Evolutionary conservation across 35 echinoderm and acorn worm genomes (phyloP).

Genomic region (Heliocidaris erythrogramma): DNA sequence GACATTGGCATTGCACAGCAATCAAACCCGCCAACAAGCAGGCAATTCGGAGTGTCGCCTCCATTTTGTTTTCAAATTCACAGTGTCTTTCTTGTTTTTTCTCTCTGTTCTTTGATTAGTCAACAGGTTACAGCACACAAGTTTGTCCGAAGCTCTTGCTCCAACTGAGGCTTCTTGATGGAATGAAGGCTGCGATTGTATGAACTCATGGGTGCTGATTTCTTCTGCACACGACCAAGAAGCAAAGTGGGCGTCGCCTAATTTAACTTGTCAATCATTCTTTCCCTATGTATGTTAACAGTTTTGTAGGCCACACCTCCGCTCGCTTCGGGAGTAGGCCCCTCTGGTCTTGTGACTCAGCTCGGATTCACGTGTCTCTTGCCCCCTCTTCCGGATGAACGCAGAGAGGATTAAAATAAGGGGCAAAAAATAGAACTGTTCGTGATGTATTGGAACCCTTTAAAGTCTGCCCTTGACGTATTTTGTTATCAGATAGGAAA

Average conservation of each 20-base stretch:
- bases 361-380: background rate
- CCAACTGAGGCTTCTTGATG: background rate
- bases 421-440: background rate
- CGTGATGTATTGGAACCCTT: background rate
- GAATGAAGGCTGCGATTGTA: background rate
- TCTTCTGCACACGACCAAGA: slow-evolving; percentile 15
- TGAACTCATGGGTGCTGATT: background rate
- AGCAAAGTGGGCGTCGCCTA: background rate
- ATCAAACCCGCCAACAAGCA: slow-evolving; percentile 27
- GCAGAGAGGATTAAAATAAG: background rate
- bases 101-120: background rate
- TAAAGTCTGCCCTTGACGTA: background rate
- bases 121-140: background rate
- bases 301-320: background rate
- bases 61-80: slow-evolving; percentile 35
- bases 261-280: background rate
- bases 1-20: slow-evolving; percentile 26
- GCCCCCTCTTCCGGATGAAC: background rate
- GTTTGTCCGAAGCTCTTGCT: background rate
- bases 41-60: slow-evolving; percentile 33
- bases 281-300: background rate
- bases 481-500: background rate
- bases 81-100: background rate
- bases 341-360: background rate
- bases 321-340: background rate